Conservation (phyloP, 2,888 invertebrate genomes). For the Aspidapion aeneum region DNA sequence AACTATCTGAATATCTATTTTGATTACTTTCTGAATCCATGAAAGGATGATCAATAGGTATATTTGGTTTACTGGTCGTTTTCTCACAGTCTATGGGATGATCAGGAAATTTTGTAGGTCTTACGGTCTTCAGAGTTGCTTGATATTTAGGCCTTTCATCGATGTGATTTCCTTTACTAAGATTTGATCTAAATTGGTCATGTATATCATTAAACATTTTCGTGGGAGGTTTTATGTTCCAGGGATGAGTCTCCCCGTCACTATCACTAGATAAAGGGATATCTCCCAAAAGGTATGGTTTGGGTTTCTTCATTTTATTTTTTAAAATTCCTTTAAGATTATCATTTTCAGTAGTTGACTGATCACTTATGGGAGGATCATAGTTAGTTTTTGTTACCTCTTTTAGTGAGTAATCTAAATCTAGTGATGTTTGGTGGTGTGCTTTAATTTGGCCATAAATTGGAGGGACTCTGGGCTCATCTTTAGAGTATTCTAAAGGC, state of each 20-base stretch:
- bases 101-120: not conserved
- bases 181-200: not conserved
- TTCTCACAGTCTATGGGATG: not conserved
- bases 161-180: not conserved
- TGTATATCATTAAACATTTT: not conserved
- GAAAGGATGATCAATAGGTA: too few relatives aligned
- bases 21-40: too few relatives aligned
- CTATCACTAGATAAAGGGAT: conserved; percentile 41
- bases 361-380: not conserved
- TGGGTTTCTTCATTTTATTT: conserved; percentile 70
- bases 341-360: conserved; percentile 33
- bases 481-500: not conserved
- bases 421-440: not conserved
- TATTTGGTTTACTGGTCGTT: not conserved
- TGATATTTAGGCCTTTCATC: not conserved
- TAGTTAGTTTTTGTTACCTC: not conserved
- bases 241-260: conserved; percentile 42
- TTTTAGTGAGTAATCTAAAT: not conserved
- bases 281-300: conserved; percentile 70
- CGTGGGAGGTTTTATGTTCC: conserved; percentile 44
- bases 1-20: not conserved
- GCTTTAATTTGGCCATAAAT: conserved; percentile 1
- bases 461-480: not conserved
- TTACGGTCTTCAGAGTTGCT: not conserved
- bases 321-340: conserved; percentile 68